Evolutionary conservation across 64 coral and sea anemone species (phyloP).

Genomic region (Cladopsammia gracilis): DNA sequence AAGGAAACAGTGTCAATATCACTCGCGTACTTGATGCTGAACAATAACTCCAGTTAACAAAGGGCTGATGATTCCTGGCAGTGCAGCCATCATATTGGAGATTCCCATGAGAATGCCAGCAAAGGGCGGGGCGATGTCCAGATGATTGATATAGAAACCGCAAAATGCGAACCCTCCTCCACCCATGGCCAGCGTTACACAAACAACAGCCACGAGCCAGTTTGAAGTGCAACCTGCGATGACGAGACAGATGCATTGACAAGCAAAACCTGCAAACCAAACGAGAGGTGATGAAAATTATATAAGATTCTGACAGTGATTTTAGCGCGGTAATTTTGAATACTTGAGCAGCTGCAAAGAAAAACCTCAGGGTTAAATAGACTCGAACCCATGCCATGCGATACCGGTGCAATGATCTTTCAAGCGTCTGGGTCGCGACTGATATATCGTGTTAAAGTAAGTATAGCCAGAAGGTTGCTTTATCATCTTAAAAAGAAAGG

Average conservation of each 20-base stretch:
- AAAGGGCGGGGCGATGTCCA: conserved; percentile 89
- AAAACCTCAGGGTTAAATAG: too few species aligned
- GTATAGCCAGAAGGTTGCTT: too few species aligned
- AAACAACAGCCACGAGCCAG: conserved; percentile 77
- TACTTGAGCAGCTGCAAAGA: too few species aligned
- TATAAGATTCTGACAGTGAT: too few species aligned
- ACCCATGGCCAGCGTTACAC: conserved; percentile 80
- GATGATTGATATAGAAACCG: conserved; percentile 95
- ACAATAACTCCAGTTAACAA: conserved; percentile 80
- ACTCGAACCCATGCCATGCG: too few species aligned
- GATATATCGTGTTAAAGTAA: too few species aligned
- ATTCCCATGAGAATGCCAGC: conserved; percentile 89
- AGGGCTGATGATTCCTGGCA: conserved; percentile 90
- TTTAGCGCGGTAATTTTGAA: too few species aligned
- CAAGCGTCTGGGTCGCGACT: too few species aligned
- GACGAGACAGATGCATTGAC: conserved; percentile 72
- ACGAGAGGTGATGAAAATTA: too few species aligned
- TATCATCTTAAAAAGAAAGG: too few species aligned
- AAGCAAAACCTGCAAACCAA: conserved; percentile 58
- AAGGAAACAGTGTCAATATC: not conserved
- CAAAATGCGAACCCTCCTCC: conserved; percentile 87
- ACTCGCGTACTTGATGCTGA: conserved; percentile 67
- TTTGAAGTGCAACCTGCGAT: conserved; percentile 83
- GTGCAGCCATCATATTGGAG: conserved; percentile 81
- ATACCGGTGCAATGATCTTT: too few species aligned